Evolutionary conservation across 1,140 invertebrate species (phyloP), one percentile per base, ranked within the genome.

Genomic region (Scaptomyza pallida): DNA sequence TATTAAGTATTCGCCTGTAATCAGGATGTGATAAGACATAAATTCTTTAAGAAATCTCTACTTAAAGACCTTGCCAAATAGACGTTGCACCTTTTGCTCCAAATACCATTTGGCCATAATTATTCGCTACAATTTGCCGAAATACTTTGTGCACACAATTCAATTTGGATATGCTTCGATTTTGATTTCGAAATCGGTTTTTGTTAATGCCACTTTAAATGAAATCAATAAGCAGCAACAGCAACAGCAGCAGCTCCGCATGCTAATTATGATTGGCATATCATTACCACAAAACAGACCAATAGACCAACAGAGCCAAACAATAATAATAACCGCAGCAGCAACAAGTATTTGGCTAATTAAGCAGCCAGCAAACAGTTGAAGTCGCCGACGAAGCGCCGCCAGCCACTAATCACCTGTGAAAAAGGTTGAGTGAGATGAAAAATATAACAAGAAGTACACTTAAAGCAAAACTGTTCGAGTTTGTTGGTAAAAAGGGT

Each of bases 231-330:
- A 86, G 74, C 73, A 70, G n/a, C n/a, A n/a, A n/a, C n/a, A n/a
- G n/a, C n/a, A n/a, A n/a, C n/a, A n/a, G 63, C 63, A 44, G n/a
- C 61, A 21, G 47, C 60, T 67, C 40, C 59, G 70, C 78, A 80
- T 79, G 76, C 76, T 79, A 72, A 78, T 69, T 79, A 77, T 72
- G 80, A 86, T 86, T 85, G 80, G 81, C 80, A 81, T 88, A 85
- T 88, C 82, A 85, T 88, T 85, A 85, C 61, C 64, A 55, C 77
- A 73, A 63, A 55, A 13, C 23, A 26, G n/a, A n/a, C n/a, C n/a
- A n/a, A n/a, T n/a, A 70, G 50, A 41, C 47, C 23, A 26, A 26
- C 1, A 26, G 44, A 16, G 52, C n/a, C 30, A 10, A 44, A 33
- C 26, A 30, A 30, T 26, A 26, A 33, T 9, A 30, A 30, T 9